Conservation (phyloP, 2,888 invertebrate genomes). For the Orthosia gothica region DNA sequence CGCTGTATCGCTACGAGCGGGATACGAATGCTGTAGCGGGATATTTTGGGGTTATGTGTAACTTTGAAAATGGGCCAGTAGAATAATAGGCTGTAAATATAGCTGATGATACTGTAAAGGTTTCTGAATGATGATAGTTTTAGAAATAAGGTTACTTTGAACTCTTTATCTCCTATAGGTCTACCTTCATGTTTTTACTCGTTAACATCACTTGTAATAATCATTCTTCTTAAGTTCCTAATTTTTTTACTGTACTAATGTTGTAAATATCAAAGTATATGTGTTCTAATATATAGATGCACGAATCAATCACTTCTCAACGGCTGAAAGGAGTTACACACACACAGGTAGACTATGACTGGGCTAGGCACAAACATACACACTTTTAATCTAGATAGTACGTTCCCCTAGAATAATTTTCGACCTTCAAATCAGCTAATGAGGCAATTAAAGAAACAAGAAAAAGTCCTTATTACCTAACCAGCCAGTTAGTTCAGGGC, state of each 20-base stretch:
- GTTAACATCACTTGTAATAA: not conserved
- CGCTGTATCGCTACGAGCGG: constrained; percentile 32
- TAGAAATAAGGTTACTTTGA: too few relatives aligned
- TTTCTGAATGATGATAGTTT: not conserved
- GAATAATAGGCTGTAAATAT: not conserved
- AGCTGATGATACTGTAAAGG: not conserved
- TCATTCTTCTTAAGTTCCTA: too few relatives aligned
- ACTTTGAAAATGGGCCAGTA: not conserved
- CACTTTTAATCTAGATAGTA: too few relatives aligned
- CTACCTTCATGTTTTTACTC: not conserved
- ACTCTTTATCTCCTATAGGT: not conserved
- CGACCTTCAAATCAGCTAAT: not conserved
- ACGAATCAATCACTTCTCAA: too few relatives aligned
- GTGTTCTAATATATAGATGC: too few relatives aligned
- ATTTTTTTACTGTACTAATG: too few relatives aligned
- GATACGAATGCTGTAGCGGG: constrained; percentile 16
- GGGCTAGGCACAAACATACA: too few relatives aligned
- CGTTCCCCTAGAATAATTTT: too few relatives aligned
- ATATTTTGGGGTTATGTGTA: not conserved
- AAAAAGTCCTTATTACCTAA: not conserved
- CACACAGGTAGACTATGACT: too few relatives aligned
- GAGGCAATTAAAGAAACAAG: not conserved
- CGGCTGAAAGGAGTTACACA: too few relatives aligned
- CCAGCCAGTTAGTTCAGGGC: not conserved
- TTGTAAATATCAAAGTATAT: too few relatives aligned